Evolutionary conservation across 2,888 invertebrate genomes (phyloP), one percentile per base, ranked within the genome.

Genomic region (Zaprionus lineosus): DNA sequence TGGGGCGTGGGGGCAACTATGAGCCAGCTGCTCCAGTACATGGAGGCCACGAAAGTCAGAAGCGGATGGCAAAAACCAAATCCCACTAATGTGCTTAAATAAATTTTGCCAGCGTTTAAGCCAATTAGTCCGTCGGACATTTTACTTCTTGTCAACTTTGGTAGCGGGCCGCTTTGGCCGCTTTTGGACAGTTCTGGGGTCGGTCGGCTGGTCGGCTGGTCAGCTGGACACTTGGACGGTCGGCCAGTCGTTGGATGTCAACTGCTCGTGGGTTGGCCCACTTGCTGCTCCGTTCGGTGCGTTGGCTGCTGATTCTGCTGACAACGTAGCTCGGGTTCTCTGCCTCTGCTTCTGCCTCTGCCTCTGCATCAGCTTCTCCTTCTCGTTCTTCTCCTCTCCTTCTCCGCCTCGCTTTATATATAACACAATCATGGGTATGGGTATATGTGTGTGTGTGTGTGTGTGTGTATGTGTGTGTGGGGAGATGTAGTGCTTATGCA

Each of bases 121-220:
- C 87, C 87, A 88, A 88, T 88, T 88, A 88, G 87, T 88, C 87
- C 88, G 86, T 86, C 84, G 86, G 88, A 86, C 88, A 85, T 88
- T 88, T 87, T 87, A 87, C 84, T 88, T 88, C 87, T 81, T 88
- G 87, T 84, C 83, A 83, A 85, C 86, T 83, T 86, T 86, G 84
- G 77, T 86, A 71, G 81, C 64, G 61, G 61, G 37, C 63, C 61
- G 70, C 59, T 43, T 50, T 59, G 67, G 51, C 66, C 52, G 59
- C 64, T 63, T 69, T 69, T 66, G 65, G 58, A 26, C 31, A 57
- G 31, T 50, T 47, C 53, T 68, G 62, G 52, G 69, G 61, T 56
- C 51, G 40, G 3, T 63, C 11, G 24, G 40, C 19, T 21, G 14
- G 24, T 34, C 24, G 31, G 29, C 9, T 15, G 14, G n/a, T n/a